Percentiles rank a stretch among this genome's conserved stretches.
Evolutionary conservation across 1,140 invertebrate genomes (phyloP).

Genomic region (Harlomillsia oculata): DNA sequence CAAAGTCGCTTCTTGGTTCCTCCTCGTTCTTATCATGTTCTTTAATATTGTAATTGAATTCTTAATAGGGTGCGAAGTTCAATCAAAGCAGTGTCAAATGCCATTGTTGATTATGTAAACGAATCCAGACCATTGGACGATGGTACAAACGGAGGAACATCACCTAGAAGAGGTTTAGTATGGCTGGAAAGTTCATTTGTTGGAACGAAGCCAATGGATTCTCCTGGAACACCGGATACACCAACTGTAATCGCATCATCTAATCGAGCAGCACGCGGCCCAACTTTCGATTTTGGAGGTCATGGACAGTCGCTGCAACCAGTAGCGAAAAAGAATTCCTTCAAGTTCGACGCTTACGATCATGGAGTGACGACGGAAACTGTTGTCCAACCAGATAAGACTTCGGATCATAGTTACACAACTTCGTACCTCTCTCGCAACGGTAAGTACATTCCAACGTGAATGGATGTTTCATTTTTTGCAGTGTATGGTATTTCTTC

Average conservation of each 20-base stretch:
- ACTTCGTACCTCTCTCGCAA: conserved; percentile 23
- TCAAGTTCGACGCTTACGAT: conserved; percentile 21
- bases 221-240: conserved; percentile 66
- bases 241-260: conserved; percentile 13
- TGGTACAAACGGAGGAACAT: conserved; percentile 49
- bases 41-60: too few relatives aligned
- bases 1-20: too few relatives aligned
- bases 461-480: conserved; percentile 1
- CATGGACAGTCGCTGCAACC: conserved; percentile 4
- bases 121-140: conserved; percentile 42
- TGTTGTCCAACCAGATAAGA: background rate
- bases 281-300: background rate
- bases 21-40: too few relatives aligned
- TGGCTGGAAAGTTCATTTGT: conserved; percentile 89
- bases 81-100: conserved; percentile 83
- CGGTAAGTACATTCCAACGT: conserved; percentile 29
- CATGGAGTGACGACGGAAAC: background rate
- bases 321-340: conserved; percentile 7
- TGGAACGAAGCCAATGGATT: conserved; percentile 68
- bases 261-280: background rate
- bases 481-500: too few relatives aligned
- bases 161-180: conserved; percentile 50
- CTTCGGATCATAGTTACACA: conserved; percentile 1
- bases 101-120: conserved; percentile 77
- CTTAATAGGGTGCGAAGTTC: conserved; percentile 80